Conservation (phyloP, 2,888 invertebrate species). For the Callyntrura guangdongensis region DNA sequence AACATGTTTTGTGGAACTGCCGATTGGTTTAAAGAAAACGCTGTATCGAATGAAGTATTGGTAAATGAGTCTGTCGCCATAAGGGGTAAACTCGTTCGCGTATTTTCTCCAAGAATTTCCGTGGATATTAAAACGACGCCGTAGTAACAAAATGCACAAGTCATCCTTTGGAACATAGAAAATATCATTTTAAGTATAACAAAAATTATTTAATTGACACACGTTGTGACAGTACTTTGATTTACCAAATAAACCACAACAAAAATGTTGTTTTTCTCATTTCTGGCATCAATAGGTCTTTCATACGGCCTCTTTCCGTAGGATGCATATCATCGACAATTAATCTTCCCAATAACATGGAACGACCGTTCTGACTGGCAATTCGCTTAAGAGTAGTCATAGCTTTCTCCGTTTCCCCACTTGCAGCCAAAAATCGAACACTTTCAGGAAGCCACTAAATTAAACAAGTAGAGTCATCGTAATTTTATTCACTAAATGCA, state of each 20-base stretch:
- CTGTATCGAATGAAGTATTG: constrained; percentile 20
- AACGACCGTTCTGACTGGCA: constrained; percentile 95
- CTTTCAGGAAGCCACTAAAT: constrained; percentile 96
- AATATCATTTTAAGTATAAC: too few species aligned
- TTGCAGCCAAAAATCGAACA: constrained; percentile 94
- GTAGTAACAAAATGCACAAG: constrained; percentile 98
- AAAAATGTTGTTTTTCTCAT: constrained; percentile 93
- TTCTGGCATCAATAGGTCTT: constrained; percentile 91
- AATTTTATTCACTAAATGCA: too few species aligned
- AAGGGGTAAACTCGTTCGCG: constrained; percentile 26
- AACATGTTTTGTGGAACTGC: constrained; percentile 34
- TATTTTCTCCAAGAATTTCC: constrained; percentile 87
- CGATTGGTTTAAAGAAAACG: constrained; percentile 36
- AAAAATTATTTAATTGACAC: too few species aligned
- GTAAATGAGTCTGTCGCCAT: not conserved
- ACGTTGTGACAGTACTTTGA: too few species aligned
- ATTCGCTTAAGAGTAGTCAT: constrained; percentile 94
- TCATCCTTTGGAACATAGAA: constrained; percentile 93
- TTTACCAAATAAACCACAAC: constrained; percentile 97
- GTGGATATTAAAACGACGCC: constrained; percentile 98
- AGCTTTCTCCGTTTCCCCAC: constrained; percentile 95
- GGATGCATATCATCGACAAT: constrained; percentile 90
- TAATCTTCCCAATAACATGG: constrained; percentile 94
- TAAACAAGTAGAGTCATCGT: too few species aligned
- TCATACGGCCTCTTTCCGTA: constrained; percentile 89